Percentiles rank a stretch among this genome's conserved stretches.
phyloP scores from a whole-genome alignment of 92 coral and sea anemone species.

The Epizoanthus illoricatus region DNA sequence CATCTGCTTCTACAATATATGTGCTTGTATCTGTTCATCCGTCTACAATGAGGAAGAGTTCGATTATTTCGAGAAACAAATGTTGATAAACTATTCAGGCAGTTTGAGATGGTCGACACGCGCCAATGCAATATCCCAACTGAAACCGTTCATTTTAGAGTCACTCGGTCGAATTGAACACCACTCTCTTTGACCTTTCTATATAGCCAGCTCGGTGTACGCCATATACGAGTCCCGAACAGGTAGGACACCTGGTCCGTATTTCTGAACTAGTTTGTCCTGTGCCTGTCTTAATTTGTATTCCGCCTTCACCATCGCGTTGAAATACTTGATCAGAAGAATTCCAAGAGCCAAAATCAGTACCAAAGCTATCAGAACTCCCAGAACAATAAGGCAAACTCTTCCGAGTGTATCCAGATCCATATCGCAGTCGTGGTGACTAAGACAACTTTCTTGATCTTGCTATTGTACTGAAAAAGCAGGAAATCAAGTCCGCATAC shows the following conservation, averaged over 20 bases:
- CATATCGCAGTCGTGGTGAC: background rate
- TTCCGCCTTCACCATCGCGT: conserved; percentile 40
- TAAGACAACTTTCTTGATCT: background rate
- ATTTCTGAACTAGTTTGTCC: conserved; percentile 36
- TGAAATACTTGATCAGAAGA: conserved; percentile 19
- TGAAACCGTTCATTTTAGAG: background rate
- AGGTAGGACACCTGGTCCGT: conserved; percentile 21
- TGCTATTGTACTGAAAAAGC: too few relatives aligned
- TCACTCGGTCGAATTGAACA: background rate
- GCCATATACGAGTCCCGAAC: conserved; percentile 35
- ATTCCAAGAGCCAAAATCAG: conserved; percentile 15
- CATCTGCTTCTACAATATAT: too few relatives aligned
- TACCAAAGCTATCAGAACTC: conserved; percentile 21
- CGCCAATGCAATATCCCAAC: background rate
- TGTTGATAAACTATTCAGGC: too few relatives aligned
- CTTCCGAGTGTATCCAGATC: conserved; percentile 23
- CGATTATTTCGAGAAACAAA: too few relatives aligned
- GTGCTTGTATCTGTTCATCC: too few relatives aligned
- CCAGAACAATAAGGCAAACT: conserved; percentile 16
- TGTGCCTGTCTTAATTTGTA: conserved; percentile 29
- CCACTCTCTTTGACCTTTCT: background rate
- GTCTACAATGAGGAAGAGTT: too few relatives aligned
- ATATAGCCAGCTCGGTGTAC: conserved; percentile 28
- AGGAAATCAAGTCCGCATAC: background rate
- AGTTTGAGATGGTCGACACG: too few relatives aligned